These are phyloP conservation scores for Babylonia areolata DNA, from an alignment of 1,140 invertebrate species.

Conservation along the genomic window DNA sequence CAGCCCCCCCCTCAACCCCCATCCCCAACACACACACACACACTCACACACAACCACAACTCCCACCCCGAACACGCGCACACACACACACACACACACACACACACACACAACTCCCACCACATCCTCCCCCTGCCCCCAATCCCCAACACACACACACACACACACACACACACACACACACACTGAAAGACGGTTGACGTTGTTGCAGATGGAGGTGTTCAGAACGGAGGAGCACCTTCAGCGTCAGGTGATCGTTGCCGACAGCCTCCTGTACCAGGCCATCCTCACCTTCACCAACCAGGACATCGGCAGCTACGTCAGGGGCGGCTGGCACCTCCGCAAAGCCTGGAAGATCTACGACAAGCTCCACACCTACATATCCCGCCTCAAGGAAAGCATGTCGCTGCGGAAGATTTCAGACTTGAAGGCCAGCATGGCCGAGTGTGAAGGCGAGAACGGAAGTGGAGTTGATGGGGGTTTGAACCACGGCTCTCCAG, in stretches of 20 bases:
- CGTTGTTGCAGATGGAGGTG: constrained; percentile 50
- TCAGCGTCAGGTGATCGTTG: constrained; percentile 83
- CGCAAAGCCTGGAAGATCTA: constrained; percentile 86
- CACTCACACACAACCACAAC: no score
- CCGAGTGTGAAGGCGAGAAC: no score
- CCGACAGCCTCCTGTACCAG: constrained; percentile 82
- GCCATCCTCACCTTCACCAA: constrained; percentile 82
- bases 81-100: no score
- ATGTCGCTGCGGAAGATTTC: constrained; percentile 45
- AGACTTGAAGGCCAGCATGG: constrained; percentile 16
- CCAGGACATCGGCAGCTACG: constrained; percentile 83
- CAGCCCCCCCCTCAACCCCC: no score
- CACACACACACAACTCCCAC: no score
- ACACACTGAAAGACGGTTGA: neutral
- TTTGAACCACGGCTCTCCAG: neutral
- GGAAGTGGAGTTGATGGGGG: neutral
- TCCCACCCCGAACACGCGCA: no score
- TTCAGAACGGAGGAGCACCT: constrained; percentile 76
- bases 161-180: no score
- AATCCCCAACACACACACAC: no score
- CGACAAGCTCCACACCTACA: constrained; percentile 82
- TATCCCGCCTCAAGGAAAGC: constrained; percentile 51
- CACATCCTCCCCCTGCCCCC: no score
- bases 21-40: no score
- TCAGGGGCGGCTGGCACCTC: constrained; percentile 84